Conservation (phyloP, 1,140 invertebrate species). For the Aphis gossypii region DNA sequence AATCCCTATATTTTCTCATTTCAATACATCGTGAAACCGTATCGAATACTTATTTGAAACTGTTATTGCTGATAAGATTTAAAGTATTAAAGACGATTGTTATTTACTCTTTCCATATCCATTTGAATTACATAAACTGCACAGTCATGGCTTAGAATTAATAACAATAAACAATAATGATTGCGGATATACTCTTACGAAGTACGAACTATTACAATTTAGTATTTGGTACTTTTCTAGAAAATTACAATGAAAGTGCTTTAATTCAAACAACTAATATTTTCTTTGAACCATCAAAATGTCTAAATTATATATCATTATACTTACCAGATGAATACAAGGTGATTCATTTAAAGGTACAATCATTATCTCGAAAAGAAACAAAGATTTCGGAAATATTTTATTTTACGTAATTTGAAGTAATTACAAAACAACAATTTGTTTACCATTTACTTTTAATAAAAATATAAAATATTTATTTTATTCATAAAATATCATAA, state of each 20-base stretch:
- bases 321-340: neutral
- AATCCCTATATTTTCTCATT: neutral
- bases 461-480: neutral
- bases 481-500: neutral
- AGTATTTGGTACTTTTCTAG: neutral
- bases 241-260: neutral
- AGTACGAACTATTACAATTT: neutral
- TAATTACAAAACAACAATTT: neutral
- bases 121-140: neutral
- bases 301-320: neutral
- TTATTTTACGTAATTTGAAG: neutral
- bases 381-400: neutral
- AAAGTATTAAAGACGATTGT: neutral
- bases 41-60: neutral
- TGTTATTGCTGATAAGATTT: neutral
- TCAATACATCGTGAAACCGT: neutral
- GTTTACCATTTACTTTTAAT: neutral
- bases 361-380: neutral
- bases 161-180: slow-evolving; percentile 30
- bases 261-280: neutral
- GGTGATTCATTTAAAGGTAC: neutral
- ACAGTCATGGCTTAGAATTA: neutral
- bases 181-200: neutral
- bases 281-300: neutral
- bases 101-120: neutral